Conservation (phyloP, 2,113 vertebrate genomes). For the Leucoraja erinaceus region DNA sequence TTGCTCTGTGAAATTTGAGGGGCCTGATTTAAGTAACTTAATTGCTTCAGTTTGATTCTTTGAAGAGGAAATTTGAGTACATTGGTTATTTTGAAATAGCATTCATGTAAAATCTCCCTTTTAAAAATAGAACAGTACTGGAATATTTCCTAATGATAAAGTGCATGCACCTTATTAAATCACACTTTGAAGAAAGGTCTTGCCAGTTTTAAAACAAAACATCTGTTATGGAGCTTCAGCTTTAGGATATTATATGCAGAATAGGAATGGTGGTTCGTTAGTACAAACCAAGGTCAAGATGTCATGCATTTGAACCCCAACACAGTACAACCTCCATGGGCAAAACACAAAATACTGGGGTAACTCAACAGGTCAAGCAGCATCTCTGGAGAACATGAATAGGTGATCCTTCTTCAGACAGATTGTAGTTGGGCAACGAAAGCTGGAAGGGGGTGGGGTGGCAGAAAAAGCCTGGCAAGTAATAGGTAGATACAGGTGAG, state of each 20-base stretch:
- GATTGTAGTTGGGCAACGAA: too few species aligned
- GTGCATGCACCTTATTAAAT: not conserved
- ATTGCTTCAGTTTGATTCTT: slow-evolving; percentile 16
- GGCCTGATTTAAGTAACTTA: not conserved
- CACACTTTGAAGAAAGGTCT: not conserved
- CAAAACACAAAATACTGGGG: too few species aligned
- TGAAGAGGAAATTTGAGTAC: not conserved
- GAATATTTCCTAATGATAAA: not conserved
- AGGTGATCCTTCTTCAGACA: too few species aligned
- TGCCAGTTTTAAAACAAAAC: not conserved
- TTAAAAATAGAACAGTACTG: not conserved
- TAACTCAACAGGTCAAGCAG: too few species aligned
- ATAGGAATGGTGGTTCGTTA: too few species aligned
- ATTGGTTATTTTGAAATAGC: not conserved
- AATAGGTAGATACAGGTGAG: too few species aligned
- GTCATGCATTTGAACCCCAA: too few species aligned
- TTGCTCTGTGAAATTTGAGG: not conserved
- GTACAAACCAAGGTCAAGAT: too few species aligned
- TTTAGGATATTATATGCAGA: not conserved
- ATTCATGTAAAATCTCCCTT: not conserved
- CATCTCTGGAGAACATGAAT: too few species aligned
- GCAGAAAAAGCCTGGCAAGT: too few species aligned
- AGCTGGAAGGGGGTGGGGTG: too few species aligned
- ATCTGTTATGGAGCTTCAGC: not conserved
- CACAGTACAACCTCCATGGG: too few species aligned